Conservation (phyloP, 2,888 invertebrate genomes). For the Hartigia nigra region DNA sequence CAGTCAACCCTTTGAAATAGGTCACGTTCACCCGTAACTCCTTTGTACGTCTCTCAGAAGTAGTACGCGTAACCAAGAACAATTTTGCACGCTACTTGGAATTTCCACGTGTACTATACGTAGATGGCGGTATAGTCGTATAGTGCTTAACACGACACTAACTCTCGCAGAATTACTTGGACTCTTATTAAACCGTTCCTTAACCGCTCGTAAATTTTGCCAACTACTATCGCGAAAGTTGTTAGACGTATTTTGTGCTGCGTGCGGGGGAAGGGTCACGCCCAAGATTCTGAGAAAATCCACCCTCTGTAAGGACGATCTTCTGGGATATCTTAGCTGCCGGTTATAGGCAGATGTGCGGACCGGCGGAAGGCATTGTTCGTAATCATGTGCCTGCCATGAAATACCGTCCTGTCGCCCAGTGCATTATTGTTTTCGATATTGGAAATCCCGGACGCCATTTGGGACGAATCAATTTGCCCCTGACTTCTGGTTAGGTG, state of each 20-base stretch:
- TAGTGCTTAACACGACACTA: slow-evolving; percentile 23
- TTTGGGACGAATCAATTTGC: background rate
- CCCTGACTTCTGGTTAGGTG: background rate
- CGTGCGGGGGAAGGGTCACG: background rate
- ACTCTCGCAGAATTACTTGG: slow-evolving; percentile 34
- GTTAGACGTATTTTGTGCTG: slow-evolving; percentile 11
- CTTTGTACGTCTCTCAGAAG: background rate
- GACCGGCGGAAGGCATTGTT: background rate
- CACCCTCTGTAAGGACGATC: background rate
- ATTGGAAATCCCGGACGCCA: background rate
- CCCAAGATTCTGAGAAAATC: background rate
- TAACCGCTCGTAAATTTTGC: slow-evolving; percentile 38
- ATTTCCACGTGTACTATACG: background rate
- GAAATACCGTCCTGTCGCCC: background rate
- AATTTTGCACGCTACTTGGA: background rate
- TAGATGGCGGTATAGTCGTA: background rate
- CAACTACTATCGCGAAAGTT: slow-evolving; percentile 33
- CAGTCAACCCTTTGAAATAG: background rate
- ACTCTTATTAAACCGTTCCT: slow-evolving; percentile 27
- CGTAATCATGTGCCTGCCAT: background rate
- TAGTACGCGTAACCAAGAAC: background rate
- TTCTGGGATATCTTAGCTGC: background rate
- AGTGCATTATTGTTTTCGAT: background rate
- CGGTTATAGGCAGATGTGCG: background rate
- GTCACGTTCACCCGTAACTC: background rate